Evolutionary conservation across 2,888 invertebrate species (phyloP).

Genomic region (Archips xylosteana): DNA sequence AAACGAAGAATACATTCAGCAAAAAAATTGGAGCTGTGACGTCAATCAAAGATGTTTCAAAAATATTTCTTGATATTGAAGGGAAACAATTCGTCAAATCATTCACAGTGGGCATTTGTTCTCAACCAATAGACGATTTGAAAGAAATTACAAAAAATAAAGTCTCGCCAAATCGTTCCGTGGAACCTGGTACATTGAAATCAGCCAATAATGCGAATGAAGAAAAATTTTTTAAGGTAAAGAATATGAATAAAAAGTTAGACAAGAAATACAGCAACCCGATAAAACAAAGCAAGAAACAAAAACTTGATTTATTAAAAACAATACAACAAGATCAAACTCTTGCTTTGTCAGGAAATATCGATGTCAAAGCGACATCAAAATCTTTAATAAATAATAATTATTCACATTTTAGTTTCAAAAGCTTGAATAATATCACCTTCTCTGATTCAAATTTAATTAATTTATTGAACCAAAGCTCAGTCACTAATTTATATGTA

Average conservation of each 20-base stretch:
- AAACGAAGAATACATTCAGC: background rate
- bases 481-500: background rate
- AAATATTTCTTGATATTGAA: background rate
- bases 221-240: background rate
- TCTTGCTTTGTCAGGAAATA: background rate
- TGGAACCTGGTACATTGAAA: background rate
- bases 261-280: background rate
- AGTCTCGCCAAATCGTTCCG: background rate
- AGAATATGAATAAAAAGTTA: background rate
- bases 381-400: background rate
- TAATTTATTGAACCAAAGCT: background rate
- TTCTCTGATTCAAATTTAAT: conserved; percentile 2
- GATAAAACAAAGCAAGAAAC: background rate
- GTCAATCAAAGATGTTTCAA: background rate
- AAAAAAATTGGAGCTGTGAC: background rate
- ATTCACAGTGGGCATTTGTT: background rate
- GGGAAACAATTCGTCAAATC: background rate
- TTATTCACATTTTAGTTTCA: background rate
- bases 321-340: background rate
- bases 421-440: conserved; percentile 2
- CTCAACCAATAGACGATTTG: background rate
- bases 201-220: background rate
- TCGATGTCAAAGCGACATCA: background rate
- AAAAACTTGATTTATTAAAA: background rate
- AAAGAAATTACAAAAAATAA: conserved; percentile 1